Conservation (phyloP, 2,888 invertebrate species). For the Creontiades dilutus region DNA sequence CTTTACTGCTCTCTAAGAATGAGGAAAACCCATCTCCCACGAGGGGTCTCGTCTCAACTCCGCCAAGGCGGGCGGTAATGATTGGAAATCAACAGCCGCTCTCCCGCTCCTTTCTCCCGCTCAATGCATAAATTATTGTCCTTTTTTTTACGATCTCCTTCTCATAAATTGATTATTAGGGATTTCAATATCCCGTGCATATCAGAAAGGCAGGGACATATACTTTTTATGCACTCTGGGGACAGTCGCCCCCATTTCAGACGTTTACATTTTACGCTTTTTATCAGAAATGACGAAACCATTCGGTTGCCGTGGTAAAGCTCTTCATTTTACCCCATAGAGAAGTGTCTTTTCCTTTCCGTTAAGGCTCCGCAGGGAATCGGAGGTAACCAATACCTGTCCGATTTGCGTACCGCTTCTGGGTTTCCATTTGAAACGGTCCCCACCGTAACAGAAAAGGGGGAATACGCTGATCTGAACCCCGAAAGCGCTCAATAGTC, state of each 20-base stretch:
- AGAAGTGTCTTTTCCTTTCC: neutral
- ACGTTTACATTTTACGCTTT: neutral
- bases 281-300: conserved; percentile 22
- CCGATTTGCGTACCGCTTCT: conserved; percentile 36
- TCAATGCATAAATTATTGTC: conserved; percentile 73
- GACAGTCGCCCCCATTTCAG: conserved; percentile 21
- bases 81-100: conserved; percentile 72
- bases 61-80: conserved; percentile 69
- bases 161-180: conserved; percentile 74
- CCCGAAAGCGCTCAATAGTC: no score
- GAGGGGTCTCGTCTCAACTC: conserved; percentile 13
- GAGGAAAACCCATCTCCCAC: neutral
- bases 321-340: neutral
- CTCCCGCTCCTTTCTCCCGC: conserved; percentile 51
- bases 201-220: conserved; percentile 35
- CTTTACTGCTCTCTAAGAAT: no score
- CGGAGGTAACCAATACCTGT: neutral
- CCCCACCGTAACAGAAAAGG: no score
- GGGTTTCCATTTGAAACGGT: neutral
- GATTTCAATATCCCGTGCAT: conserved; percentile 69
- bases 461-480: no score
- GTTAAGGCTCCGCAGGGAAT: conserved; percentile 5
- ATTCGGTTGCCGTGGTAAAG: neutral
- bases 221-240: conserved; percentile 54
- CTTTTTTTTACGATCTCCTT: conserved; percentile 63